Evolutionary conservation across 2,888 invertebrate species (phyloP).

Genomic region (Apantesis nais): DNA sequence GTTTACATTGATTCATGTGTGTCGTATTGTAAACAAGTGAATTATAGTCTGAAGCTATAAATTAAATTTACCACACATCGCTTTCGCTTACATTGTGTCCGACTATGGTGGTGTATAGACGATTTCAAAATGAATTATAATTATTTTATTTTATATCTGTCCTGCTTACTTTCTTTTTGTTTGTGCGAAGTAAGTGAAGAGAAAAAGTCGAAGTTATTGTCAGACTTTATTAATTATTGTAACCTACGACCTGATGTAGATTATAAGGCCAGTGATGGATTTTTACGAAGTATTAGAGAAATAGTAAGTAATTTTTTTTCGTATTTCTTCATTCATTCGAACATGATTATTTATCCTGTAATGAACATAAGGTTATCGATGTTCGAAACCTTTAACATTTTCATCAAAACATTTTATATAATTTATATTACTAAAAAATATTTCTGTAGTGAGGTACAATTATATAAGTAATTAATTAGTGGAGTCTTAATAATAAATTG

Average conservation of each 20-base stretch:
- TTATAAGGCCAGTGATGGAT: conserved; percentile 76
- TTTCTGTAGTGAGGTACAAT: not conserved
- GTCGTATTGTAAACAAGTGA: not conserved
- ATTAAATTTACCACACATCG: conserved; percentile 29
- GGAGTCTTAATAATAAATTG: no score
- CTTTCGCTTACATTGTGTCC: conserved; percentile 29
- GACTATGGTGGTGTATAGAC: conserved; percentile 60
- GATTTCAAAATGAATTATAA: conserved; percentile 60
- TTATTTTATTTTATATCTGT: conserved; percentile 50
- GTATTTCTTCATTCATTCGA: not conserved
- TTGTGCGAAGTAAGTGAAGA: conserved; percentile 62
- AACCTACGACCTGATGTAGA: conserved; percentile 77
- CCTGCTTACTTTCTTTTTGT: conserved; percentile 54
- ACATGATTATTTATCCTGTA: not conserved
- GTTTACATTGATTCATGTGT: conserved; percentile 1
- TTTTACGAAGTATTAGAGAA: conserved; percentile 73
- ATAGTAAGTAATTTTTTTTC: conserved; percentile 66
- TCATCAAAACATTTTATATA: not conserved
- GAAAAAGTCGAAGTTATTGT: conserved; percentile 62
- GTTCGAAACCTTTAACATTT: not conserved
- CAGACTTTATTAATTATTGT: conserved; percentile 75
- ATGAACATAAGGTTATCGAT: conserved; percentile 1
- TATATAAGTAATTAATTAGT: not conserved
- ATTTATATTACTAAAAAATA: not conserved
- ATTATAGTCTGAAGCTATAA: not conserved